phyloP scores from a whole-genome alignment of 2,888 invertebrate species.

The Eupithecia dodoneata region DNA sequence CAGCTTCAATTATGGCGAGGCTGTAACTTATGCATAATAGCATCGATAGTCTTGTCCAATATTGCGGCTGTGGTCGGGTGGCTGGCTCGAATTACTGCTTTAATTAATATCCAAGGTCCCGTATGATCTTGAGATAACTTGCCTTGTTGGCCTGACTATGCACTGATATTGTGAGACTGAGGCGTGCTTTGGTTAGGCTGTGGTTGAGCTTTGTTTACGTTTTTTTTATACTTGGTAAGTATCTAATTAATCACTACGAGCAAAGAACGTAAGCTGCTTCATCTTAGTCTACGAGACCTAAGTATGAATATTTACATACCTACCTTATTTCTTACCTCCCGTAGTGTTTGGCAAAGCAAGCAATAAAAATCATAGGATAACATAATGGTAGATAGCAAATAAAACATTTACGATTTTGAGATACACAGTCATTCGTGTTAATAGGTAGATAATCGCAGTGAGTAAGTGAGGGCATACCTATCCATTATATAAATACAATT shows the following conservation, averaged over 20 bases:
- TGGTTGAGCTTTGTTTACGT: background rate
- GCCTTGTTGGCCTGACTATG: constrained; percentile 30
- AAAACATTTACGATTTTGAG: too few species aligned
- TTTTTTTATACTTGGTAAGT: background rate
- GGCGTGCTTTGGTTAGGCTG: background rate
- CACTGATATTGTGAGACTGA: constrained; percentile 3
- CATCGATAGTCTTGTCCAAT: constrained; percentile 40
- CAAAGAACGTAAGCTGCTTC: too few species aligned
- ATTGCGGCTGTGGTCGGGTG: constrained; percentile 34
- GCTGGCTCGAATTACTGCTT: constrained; percentile 38
- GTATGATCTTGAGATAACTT: constrained; percentile 8
- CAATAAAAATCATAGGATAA: too few species aligned
- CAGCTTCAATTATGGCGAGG: constrained; percentile 30
- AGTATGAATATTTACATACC: background rate
- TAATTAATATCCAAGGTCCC: constrained; percentile 37
- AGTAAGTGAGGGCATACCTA: too few species aligned
- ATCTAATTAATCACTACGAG: too few species aligned
- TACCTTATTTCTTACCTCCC: too few species aligned
- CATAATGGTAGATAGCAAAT: too few species aligned
- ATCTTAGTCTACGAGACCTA: too few species aligned
- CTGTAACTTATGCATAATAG: constrained; percentile 33
- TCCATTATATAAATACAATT: too few species aligned
- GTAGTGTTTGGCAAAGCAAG: too few species aligned
- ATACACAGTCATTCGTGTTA: too few species aligned
- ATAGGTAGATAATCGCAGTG: too few species aligned